A percentile compares a stretch with the other conserved stretches of the same genome.
These are phyloP conservation scores for Casuarius casuarius DNA, from an alignment of 2,113 vertebrate genomes.

Conservation along the genomic window DNA sequence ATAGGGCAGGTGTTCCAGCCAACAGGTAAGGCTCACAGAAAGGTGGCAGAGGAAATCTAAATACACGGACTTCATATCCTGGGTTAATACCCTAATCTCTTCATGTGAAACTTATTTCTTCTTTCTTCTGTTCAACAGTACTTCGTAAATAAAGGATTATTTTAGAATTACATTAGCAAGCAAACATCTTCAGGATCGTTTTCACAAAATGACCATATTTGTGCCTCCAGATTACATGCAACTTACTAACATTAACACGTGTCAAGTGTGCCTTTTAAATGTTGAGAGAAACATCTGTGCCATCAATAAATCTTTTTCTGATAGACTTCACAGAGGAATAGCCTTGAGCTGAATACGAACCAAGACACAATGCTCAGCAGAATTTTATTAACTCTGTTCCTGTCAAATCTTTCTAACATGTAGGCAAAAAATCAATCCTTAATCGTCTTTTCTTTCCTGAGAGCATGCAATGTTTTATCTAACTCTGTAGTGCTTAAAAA, in stretches of 20 bases:
- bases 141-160: not conserved
- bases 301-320: not conserved
- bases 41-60: not conserved
- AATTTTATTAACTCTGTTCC: not conserved
- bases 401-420: not conserved
- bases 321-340: not conserved
- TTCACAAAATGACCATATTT: not conserved
- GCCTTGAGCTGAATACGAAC: not conserved
- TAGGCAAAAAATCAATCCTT: not conserved
- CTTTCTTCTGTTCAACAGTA: not conserved
- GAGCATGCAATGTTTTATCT: not conserved
- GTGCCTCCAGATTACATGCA: not conserved
- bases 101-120: not conserved
- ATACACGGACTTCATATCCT: not conserved
- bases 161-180: not conserved
- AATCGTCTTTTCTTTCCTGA: not conserved
- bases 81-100: not conserved
- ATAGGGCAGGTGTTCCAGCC: not conserved
- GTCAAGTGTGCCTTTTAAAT: not conserved
- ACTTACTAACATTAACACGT: not conserved
- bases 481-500: not conserved
- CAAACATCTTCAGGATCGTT: not conserved
- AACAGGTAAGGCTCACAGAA: not conserved
- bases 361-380: not conserved
- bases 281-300: not conserved